These are phyloP conservation scores for Archocentrus centrarchus DNA, from an alignment of 2,113 vertebrate species.

Conservation along the genomic window DNA sequence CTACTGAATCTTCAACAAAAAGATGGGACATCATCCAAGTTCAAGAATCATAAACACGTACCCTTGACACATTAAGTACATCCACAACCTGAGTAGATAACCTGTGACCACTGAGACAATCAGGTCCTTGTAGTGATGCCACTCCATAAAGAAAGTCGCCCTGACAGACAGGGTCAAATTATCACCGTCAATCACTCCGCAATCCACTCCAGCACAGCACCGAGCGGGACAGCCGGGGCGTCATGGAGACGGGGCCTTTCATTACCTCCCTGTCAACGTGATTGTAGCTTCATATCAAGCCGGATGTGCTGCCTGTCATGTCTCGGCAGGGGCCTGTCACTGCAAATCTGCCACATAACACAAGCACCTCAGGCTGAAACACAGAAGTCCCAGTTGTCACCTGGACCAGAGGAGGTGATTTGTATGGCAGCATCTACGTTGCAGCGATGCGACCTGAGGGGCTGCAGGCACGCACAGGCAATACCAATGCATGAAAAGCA, in stretches of 20 bases:
- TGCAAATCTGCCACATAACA: slow-evolving; percentile 61
- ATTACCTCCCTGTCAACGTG: slow-evolving; percentile 68
- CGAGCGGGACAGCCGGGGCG: slow-evolving; percentile 17
- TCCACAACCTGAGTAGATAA: slow-evolving; percentile 19
- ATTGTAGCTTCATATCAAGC: slow-evolving; percentile 56
- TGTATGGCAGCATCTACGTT: slow-evolving; percentile 25
- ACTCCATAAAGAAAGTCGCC: slow-evolving; percentile 22
- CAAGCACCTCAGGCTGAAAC: slow-evolving; percentile 33
- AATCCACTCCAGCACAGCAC: slow-evolving; percentile 20
- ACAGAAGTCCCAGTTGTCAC: slow-evolving; percentile 1
- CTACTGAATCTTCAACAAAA: neutral
- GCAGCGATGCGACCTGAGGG: neutral
- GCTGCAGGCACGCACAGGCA: neutral
- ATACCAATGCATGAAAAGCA: neutral
- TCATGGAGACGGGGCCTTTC: slow-evolving; percentile 49
- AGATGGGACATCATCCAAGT: neutral
- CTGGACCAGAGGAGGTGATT: slow-evolving; percentile 24
- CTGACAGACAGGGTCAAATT: slow-evolving; percentile 59
- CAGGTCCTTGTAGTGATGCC: neutral
- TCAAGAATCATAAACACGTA: neutral
- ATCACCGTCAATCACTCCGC: slow-evolving; percentile 56
- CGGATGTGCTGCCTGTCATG: slow-evolving; percentile 68
- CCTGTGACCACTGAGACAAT: slow-evolving; percentile 10
- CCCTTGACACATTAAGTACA: slow-evolving; percentile 19
- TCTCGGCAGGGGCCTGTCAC: slow-evolving; percentile 47